Conservation (phyloP, 53 echinoderm and acorn worm genomes). For the Glandiceps talaboti region DNA sequence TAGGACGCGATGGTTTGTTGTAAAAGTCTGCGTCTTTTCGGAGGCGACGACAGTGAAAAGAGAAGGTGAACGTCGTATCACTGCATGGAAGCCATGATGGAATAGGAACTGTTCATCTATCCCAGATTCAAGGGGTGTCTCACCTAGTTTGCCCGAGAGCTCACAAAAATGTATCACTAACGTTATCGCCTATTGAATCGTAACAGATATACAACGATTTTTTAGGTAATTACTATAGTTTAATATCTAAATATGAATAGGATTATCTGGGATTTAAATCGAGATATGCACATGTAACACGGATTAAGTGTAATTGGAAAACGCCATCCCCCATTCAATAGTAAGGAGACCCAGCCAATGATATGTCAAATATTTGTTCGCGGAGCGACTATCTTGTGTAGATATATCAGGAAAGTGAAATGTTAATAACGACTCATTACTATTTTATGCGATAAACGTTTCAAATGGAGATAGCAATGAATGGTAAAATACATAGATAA, state of each 20-base stretch:
- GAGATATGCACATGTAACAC: too few species aligned
- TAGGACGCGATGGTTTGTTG: neutral
- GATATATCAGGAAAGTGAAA: neutral
- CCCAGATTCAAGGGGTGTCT: neutral
- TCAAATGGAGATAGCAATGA: neutral
- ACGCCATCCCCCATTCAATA: neutral
- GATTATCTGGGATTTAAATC: too few species aligned
- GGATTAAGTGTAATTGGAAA: too few species aligned
- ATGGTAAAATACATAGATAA: too few species aligned
- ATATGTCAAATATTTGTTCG: neutral
- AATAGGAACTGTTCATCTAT: neutral
- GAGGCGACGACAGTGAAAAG: neutral
- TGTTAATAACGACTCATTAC: neutral
- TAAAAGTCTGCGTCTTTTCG: neutral
- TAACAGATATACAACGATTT: too few species aligned
- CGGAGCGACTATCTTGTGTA: neutral
- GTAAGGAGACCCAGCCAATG: neutral
- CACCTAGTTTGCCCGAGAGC: too few species aligned
- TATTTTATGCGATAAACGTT: neutral
- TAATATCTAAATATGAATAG: too few species aligned
- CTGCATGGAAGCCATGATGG: neutral
- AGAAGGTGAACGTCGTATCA: neutral
- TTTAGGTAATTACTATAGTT: too few species aligned
- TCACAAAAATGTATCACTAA: too few species aligned
- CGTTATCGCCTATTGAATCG: too few species aligned